A percentile compares a stretch with the other conserved stretches of the same genome.
These are phyloP conservation scores for Ariopsis seemanni DNA, from an alignment of 2,113 vertebrate genomes.

Conservation along the genomic window DNA sequence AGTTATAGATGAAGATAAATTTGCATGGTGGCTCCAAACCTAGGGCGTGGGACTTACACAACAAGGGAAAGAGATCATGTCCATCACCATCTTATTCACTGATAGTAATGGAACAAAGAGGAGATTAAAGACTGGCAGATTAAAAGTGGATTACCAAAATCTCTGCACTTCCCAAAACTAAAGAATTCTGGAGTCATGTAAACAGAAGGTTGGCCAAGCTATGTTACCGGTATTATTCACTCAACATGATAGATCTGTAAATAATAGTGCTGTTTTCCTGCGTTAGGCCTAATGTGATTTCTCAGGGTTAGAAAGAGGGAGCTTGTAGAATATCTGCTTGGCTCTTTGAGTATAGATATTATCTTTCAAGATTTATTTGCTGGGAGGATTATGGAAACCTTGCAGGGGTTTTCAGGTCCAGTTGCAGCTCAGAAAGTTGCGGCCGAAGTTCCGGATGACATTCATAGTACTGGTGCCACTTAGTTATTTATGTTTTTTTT, in stretches of 20 bases:
- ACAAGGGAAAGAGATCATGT: conserved; percentile 24
- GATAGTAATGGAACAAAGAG: conserved; percentile 37
- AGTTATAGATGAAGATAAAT: conserved; percentile 5
- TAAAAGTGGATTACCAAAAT: conserved; percentile 44
- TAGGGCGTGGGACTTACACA: background rate
- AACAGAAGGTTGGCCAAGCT: conserved; percentile 48
- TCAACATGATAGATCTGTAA: conserved; percentile 34
- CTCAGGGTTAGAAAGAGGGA: conserved; percentile 15
- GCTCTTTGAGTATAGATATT: conserved; percentile 9
- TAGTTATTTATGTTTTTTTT: conserved; percentile 16
- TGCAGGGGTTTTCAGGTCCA: conserved; percentile 7
- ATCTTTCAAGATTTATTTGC: conserved; percentile 39
- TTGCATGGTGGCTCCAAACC: background rate
- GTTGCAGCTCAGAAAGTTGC: conserved; percentile 21
- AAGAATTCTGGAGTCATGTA: conserved; percentile 25
- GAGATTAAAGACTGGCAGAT: conserved; percentile 44
- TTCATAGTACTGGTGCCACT: conserved; percentile 19
- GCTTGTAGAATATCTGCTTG: conserved; percentile 27
- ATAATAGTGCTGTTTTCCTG: conserved; percentile 43
- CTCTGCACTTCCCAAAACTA: conserved; percentile 6
- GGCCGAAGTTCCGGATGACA: background rate
- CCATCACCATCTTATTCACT: conserved; percentile 26
- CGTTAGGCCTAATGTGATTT: background rate
- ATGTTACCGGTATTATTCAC: conserved; percentile 45
- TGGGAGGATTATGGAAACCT: conserved; percentile 28